Evolutionary conservation across 2,113 vertebrate genomes (phyloP).

Genomic region (Progne subis): DNA sequence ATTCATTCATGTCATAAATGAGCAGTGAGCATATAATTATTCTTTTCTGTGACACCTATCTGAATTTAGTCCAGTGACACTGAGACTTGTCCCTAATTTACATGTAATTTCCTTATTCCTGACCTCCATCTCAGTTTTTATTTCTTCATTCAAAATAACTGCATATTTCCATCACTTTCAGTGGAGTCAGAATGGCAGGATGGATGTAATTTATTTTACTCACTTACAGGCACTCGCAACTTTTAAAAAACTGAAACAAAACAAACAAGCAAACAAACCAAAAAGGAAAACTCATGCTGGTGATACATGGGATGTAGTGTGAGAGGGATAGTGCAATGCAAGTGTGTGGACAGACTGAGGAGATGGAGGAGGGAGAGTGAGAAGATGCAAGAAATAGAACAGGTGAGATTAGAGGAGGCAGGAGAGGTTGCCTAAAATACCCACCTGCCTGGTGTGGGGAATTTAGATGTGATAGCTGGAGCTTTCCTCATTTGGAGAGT

Average conservation of each 20-base stretch:
- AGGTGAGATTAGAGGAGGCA: not conserved
- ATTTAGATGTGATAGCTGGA: not conserved
- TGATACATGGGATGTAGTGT: not conserved
- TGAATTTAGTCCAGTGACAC: not conserved
- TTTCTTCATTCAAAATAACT: not conserved
- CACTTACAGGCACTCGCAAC: not conserved
- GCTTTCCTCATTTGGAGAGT: not conserved
- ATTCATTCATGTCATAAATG: not conserved
- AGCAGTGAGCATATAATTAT: not conserved
- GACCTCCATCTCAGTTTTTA: not conserved
- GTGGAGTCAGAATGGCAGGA: not conserved
- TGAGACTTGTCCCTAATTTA: not conserved
- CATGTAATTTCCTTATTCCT: not conserved
- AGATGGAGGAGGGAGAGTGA: not conserved
- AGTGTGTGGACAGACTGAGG: not conserved
- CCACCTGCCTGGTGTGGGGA: not conserved
- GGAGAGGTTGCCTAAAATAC: not conserved
- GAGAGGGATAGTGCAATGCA: not conserved
- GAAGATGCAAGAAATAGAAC: not conserved
- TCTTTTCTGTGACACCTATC: not conserved
- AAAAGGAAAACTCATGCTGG: not conserved
- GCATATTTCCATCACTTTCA: not conserved
- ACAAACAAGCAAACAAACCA: not conserved
- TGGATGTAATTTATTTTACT: not conserved
- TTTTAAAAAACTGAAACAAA: not conserved